These are phyloP conservation scores for Etheostoma nigrum DNA, from an alignment of 2,797 vertebrate species.

Conservation along the genomic window DNA sequence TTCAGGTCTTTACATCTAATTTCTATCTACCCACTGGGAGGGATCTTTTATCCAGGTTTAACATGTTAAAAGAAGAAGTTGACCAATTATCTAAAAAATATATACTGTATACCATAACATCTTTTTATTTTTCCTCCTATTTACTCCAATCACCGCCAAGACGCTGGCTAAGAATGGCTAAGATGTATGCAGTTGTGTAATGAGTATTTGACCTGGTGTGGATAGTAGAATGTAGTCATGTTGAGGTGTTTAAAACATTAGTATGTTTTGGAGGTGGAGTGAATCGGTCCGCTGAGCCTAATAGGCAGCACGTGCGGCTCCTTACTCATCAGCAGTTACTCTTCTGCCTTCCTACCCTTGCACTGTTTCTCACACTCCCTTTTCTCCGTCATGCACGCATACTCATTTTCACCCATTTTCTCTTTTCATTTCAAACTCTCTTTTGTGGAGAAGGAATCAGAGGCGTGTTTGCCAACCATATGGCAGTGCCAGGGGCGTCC, in stretches of 20 bases:
- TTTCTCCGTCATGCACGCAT: constrained; percentile 38
- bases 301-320: constrained; percentile 71
- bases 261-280: constrained; percentile 43
- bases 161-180: neutral
- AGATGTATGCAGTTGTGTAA: constrained; percentile 18
- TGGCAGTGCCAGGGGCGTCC: constrained; percentile 80
- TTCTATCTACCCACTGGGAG: neutral
- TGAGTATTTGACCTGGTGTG: constrained; percentile 27
- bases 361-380: constrained; percentile 32
- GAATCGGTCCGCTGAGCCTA: constrained; percentile 51
- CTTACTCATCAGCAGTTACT: constrained; percentile 73
- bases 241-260: constrained; percentile 57
- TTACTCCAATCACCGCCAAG: constrained; percentile 9
- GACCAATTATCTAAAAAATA: neutral
- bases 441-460: constrained; percentile 69
- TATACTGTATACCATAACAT: neutral
- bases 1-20: neutral
- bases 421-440: constrained; percentile 63
- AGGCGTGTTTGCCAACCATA: constrained; percentile 80
- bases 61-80: neutral
- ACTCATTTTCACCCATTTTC: constrained; percentile 51
- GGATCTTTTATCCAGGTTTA: neutral
- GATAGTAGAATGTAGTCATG: constrained; percentile 24
- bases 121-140: neutral
- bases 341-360: constrained; percentile 52